These are phyloP conservation scores for Catostomus latipinnis DNA, from an alignment of 2,797 vertebrate genomes.

Conservation along the genomic window DNA sequence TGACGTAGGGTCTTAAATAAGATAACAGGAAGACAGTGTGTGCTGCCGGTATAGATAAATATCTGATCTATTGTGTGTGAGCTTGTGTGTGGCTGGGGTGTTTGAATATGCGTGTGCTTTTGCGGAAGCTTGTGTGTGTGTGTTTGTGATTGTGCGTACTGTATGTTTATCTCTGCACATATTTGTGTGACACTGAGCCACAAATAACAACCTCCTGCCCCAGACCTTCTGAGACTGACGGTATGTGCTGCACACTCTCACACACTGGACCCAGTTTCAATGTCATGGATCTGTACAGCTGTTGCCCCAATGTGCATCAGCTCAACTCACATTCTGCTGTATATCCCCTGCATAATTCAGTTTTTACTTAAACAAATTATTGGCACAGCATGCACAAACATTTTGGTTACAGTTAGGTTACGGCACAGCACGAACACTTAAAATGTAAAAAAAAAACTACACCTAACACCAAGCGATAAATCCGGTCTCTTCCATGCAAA, in stretches of 20 bases:
- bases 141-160: conserved; percentile 29
- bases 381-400: background rate
- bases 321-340: background rate
- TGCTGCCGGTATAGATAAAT: conserved; percentile 39
- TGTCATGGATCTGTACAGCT: conserved; percentile 49
- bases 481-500: no score
- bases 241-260: background rate
- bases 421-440: background rate
- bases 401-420: background rate
- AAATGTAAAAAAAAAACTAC: background rate
- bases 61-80: conserved; percentile 47
- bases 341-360: background rate
- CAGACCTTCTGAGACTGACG: conserved; percentile 17
- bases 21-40: conserved; percentile 55
- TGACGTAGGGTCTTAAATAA: conserved; percentile 44
- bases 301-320: background rate
- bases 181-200: conserved; percentile 45
- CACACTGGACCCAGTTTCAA: conserved; percentile 25
- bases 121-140: conserved; percentile 33
- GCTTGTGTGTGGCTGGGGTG: conserved; percentile 30
- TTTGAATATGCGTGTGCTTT: conserved; percentile 40
- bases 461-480: no score
- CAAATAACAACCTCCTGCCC: conserved; percentile 44
- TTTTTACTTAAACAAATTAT: background rate
- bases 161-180: conserved; percentile 42